These are phyloP conservation scores for Sphaerodactylus townsendi DNA, from an alignment of 2,113 vertebrate genomes.

Conservation along the genomic window DNA sequence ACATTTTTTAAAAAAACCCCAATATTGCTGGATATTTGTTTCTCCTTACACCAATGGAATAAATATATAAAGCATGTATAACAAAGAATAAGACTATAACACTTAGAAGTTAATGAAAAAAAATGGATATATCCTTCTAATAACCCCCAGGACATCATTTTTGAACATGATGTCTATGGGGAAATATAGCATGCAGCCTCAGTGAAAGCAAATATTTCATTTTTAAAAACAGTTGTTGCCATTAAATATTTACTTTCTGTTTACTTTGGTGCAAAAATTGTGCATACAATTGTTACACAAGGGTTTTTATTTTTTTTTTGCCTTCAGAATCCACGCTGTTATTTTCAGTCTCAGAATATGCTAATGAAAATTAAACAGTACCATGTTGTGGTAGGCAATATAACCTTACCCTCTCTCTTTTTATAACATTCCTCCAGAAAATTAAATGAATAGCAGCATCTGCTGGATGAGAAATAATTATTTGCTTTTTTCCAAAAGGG, in stretches of 20 bases:
- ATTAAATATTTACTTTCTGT: neutral
- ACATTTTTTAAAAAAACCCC: too few species aligned
- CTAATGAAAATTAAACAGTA: conserved; percentile 68
- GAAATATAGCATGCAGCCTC: neutral
- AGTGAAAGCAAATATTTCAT: neutral
- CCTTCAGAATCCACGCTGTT: conserved; percentile 22
- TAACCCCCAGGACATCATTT: neutral
- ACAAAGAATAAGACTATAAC: too few species aligned
- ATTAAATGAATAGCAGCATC: conserved; percentile 56
- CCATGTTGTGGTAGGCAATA: conserved; percentile 46
- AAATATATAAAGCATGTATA: too few species aligned
- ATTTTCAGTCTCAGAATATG: conserved; percentile 16
- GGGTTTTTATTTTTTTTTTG: neutral
- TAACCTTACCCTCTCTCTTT: conserved; percentile 49
- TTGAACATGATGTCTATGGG: neutral
- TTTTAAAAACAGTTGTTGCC: neutral
- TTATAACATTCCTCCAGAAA: conserved; percentile 32
- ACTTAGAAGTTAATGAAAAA: too few species aligned
- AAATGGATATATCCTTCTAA: too few species aligned
- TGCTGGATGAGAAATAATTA: conserved; percentile 50
- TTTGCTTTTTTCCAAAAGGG: conserved; percentile 28
- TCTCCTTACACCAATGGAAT: too few species aligned
- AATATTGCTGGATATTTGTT: too few species aligned
- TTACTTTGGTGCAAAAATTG: neutral
- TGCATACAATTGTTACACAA: neutral